Percentiles rank a stretch among this genome's conserved stretches.
phyloP scores from a whole-genome alignment of 1,140 invertebrate genomes.

The Cotesia typhae region DNA sequence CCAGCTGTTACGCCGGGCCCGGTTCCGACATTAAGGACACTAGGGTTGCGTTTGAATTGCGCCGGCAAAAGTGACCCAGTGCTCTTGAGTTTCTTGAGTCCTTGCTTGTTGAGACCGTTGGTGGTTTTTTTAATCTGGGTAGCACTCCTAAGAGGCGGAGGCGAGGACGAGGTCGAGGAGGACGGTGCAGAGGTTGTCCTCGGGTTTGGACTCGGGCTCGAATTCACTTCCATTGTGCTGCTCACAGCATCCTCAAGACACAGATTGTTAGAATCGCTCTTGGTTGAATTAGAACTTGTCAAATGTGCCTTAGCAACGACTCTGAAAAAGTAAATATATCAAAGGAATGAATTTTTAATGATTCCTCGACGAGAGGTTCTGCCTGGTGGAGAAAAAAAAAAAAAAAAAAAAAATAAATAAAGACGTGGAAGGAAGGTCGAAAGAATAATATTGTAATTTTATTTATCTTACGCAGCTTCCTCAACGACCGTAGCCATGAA shows the following conservation, averaged over 20 bases:
- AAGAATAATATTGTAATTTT: slow-evolving; percentile 11
- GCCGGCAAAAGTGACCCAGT: slow-evolving; percentile 57
- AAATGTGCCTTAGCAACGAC: slow-evolving; percentile 61
- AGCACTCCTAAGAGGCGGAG: slow-evolving; percentile 46
- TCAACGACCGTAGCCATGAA: slow-evolving; percentile 85
- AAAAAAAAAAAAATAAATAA: too few species aligned
- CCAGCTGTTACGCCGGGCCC: too few species aligned
- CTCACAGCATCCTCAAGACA: slow-evolving; percentile 52
- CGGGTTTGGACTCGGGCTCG: slow-evolving; percentile 59
- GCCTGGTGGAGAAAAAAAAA: too few species aligned
- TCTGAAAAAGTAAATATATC: slow-evolving; percentile 38
- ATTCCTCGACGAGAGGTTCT: too few species aligned
- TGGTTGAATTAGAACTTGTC: slow-evolving; percentile 45
- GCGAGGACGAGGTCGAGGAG: slow-evolving; percentile 59
- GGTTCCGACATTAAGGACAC: slow-evolving; percentile 44
- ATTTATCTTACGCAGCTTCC: slow-evolving; percentile 73
- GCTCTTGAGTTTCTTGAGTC: slow-evolving; percentile 58
- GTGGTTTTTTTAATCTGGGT: slow-evolving; percentile 57
- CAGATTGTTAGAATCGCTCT: slow-evolving; percentile 41
- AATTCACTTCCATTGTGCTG: slow-evolving; percentile 56
- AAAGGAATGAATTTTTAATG: background rate
- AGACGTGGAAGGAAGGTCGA: too few species aligned
- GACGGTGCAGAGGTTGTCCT: slow-evolving; percentile 57
- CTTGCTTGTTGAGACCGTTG: slow-evolving; percentile 54
- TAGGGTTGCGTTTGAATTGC: slow-evolving; percentile 54